Percentiles rank a stretch among this genome's conserved stretches.
Evolutionary conservation across 2,113 vertebrate genomes (phyloP).

Genomic region (Plectropomus leopardus): DNA sequence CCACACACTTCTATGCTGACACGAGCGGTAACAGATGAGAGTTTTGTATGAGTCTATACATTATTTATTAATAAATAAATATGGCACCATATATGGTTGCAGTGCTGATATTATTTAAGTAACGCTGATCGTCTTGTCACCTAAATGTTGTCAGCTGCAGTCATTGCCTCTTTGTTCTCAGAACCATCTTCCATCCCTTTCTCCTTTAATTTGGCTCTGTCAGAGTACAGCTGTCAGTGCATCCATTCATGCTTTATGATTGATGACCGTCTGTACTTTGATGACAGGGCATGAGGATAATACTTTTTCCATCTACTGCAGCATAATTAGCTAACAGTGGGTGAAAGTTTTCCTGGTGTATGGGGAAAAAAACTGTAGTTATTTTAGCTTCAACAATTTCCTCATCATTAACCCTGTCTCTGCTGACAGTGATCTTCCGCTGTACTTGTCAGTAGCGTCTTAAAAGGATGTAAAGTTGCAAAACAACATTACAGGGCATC

Average conservation of each 20-base stretch:
- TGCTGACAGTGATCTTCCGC: background rate
- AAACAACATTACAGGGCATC: slow-evolving; percentile 26
- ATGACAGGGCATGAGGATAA: no score
- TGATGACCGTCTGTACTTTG: no score
- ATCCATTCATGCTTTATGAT: no score
- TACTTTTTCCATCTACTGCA: background rate
- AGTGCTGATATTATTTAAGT: background rate
- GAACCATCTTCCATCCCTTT: no score
- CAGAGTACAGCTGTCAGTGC: no score
- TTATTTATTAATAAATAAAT: no score
- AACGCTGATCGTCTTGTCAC: background rate
- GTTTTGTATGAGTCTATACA: no score
- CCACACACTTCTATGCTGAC: no score
- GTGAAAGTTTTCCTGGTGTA: background rate
- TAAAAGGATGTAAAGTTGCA: background rate
- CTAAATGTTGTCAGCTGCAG: background rate
- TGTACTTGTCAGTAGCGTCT: background rate
- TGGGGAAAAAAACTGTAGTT: background rate
- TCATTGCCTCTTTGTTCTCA: no score
- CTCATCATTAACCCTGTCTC: background rate
- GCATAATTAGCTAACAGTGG: background rate
- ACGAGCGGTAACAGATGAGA: no score
- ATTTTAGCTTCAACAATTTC: background rate
- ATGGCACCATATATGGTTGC: background rate
- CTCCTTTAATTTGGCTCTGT: no score